A percentile compares a stretch with the other conserved stretches of the same genome.
Evolutionary conservation across 23 tunicate genomes (phyloP).

Genomic region (Ciona savignyi): DNA sequence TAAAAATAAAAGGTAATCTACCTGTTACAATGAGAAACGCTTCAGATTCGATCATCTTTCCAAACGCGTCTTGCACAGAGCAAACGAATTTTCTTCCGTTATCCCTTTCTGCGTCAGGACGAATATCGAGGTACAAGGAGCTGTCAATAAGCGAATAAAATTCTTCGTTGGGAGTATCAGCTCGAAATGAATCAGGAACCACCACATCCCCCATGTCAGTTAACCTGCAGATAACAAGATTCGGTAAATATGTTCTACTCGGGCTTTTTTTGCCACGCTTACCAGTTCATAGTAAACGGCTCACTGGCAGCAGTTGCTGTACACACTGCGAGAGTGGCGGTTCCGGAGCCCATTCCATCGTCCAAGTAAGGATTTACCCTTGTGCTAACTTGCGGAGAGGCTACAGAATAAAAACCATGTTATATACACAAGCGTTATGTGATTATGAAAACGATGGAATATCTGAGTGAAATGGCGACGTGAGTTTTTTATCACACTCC

Average conservation of each 20-base stretch:
- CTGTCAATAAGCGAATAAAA: conserved; percentile 16
- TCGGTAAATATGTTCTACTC: not conserved
- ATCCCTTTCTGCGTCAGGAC: conserved; percentile 19
- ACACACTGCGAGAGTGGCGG: conserved; percentile 33
- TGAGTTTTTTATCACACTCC: too few relatives aligned
- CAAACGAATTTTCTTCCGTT: conserved; percentile 20
- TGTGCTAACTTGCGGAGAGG: conserved; percentile 26
- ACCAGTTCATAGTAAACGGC: conserved; percentile 50
- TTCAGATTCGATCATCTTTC: not conserved
- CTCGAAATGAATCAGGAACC: conserved; percentile 9
- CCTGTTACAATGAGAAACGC: conserved; percentile 8
- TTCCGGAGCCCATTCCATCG: conserved; percentile 8
- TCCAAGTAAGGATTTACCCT: conserved; percentile 3
- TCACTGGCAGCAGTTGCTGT: conserved; percentile 31
- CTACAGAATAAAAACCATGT: conserved; percentile 14
- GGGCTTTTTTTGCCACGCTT: not conserved
- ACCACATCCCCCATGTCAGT: conserved; percentile 10
- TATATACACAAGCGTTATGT: too few relatives aligned
- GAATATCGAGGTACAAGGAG: conserved; percentile 7
- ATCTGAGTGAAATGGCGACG: too few relatives aligned
- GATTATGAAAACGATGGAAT: too few relatives aligned
- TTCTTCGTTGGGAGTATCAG: conserved; percentile 8
- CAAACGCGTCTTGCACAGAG: conserved; percentile 37
- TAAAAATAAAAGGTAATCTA: not conserved
- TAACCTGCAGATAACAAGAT: conserved; percentile 8